Percentiles rank a stretch among this genome's conserved stretches.
Evolutionary conservation across 2,797 vertebrate species (phyloP).

Genomic region (Acanthurus tractus): DNA sequence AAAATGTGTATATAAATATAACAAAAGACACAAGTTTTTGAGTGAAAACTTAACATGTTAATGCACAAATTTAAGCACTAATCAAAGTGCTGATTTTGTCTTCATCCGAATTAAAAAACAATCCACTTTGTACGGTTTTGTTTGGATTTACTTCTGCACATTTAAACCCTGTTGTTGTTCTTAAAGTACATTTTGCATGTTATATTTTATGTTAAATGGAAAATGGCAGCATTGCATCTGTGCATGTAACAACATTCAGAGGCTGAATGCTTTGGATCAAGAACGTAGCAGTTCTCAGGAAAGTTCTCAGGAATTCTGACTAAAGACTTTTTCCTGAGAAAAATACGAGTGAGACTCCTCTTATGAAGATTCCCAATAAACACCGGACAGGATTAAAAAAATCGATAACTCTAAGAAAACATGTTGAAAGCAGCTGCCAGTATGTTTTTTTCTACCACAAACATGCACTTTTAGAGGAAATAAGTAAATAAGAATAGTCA

Average conservation of each 20-base stretch:
- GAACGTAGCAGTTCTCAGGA: neutral
- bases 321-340: neutral
- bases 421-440: too few relatives aligned
- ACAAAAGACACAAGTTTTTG: neutral
- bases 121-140: neutral
- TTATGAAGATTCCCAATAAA: too few relatives aligned
- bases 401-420: too few relatives aligned
- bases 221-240: neutral
- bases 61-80: neutral
- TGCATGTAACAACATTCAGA: neutral
- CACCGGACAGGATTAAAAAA: too few relatives aligned
- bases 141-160: neutral
- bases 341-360: neutral
- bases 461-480: too few relatives aligned
- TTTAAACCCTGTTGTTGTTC: neutral
- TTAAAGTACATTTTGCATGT: neutral
- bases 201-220: neutral
- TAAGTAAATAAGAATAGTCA: neutral
- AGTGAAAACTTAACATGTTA: constrained; percentile 6
- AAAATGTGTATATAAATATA: neutral
- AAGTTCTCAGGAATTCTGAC: neutral
- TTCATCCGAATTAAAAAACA: constrained; percentile 4
- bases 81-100: neutral
- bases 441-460: too few relatives aligned
- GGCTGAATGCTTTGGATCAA: neutral